A percentile compares a stretch with the other conserved stretches of the same genome.
Evolutionary conservation across 2,888 invertebrate genomes (phyloP).

Genomic region (Xestia rhomboidea): DNA sequence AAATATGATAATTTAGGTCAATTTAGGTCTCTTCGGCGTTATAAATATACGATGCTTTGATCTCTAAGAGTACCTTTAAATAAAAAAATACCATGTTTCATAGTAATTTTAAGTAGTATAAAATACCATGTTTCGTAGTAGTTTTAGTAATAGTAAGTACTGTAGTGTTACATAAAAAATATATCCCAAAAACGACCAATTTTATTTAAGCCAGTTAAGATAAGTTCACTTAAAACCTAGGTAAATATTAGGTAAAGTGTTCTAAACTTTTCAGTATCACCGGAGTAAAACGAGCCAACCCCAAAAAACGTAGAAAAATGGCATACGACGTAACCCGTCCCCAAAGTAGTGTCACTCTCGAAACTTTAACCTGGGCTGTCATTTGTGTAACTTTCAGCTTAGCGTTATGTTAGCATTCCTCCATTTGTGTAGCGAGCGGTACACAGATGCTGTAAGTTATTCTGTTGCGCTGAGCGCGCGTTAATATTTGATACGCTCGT

Average conservation of each 20-base stretch:
- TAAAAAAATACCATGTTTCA: not conserved
- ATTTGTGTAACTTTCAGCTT: slow-evolving; percentile 38
- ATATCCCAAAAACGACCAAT: not conserved
- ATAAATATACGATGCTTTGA: not conserved
- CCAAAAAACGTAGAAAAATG: not conserved
- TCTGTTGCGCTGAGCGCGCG: slow-evolving; percentile 48
- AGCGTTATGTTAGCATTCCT: slow-evolving; percentile 22
- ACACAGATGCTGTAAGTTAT: slow-evolving; percentile 48
- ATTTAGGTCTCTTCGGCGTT: not conserved
- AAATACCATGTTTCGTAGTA: not conserved
- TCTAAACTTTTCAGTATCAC: not conserved
- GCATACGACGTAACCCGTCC: not conserved
- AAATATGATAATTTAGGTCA: not conserved
- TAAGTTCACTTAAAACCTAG: not conserved
- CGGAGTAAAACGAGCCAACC: not conserved
- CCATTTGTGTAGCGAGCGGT: slow-evolving; percentile 41
- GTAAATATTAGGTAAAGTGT: not conserved
- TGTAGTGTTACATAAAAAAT: not conserved
- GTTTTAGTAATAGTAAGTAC: too few relatives aligned
- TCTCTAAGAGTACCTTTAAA: not conserved
- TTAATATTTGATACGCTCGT: slow-evolving; percentile 66
- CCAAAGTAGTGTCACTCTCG: not conserved
- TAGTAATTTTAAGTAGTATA: too few relatives aligned
- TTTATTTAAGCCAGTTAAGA: not conserved
- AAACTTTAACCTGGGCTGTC: slow-evolving; percentile 4